Evolutionary conservation across 2,113 vertebrate genomes (phyloP).

Genomic region (Podarcis cretensis): DNA sequence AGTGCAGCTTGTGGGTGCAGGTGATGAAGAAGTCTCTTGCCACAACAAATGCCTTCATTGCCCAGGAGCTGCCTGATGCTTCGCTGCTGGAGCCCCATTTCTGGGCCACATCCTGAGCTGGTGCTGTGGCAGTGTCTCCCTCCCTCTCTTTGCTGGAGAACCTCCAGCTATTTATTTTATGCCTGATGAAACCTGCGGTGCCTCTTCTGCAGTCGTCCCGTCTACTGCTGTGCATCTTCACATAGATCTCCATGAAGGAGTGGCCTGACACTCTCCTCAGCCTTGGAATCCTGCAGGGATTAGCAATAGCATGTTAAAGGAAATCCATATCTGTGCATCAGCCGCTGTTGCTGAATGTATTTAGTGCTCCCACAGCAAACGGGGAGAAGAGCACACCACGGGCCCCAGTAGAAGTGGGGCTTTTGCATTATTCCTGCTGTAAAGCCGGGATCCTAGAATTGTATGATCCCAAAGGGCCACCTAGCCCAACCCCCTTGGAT

Average conservation of each 20-base stretch:
- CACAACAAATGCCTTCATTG: neutral
- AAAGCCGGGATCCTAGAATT: neutral
- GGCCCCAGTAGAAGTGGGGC: neutral
- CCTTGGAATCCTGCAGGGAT: neutral
- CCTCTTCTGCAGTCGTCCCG: neutral
- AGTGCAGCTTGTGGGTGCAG: neutral
- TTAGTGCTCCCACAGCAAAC: neutral
- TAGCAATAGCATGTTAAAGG: conserved; percentile 18
- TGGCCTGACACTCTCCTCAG: neutral
- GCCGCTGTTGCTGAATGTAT: neutral
- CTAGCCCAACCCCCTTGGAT: too few relatives aligned
- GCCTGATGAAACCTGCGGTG: neutral
- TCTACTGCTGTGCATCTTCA: neutral
- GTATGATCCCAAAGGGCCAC: too few relatives aligned
- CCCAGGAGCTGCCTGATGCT: too few relatives aligned
- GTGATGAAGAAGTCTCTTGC: neutral
- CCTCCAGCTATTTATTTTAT: neutral
- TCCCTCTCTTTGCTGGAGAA: neutral
- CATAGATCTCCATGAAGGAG: neutral
- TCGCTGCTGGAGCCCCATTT: neutral
- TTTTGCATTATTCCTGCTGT: too few relatives aligned
- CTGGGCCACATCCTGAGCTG: neutral
- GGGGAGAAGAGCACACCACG: neutral
- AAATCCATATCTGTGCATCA: neutral
- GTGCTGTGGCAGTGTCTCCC: neutral